Conservation (phyloP, 2,888 invertebrate species). For the Cephus pygmeus region DNA sequence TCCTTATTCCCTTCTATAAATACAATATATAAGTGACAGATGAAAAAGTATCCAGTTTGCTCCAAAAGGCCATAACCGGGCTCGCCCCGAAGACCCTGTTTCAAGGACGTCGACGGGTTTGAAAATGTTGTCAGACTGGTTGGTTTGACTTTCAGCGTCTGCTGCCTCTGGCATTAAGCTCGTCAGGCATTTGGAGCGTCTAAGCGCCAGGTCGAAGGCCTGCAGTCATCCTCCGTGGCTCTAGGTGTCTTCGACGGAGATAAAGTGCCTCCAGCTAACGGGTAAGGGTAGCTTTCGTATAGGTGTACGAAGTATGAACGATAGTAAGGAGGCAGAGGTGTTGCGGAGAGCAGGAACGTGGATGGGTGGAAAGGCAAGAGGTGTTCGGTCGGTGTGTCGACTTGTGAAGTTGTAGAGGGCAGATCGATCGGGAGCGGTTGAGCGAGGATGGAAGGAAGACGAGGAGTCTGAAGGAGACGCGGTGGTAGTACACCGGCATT, state of each 20-base stretch:
- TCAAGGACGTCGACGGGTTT: no score
- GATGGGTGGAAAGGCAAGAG: slow-evolving; percentile 4
- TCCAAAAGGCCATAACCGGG: no score
- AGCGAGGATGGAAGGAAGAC: slow-evolving; percentile 21
- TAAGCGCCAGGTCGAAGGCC: slow-evolving; percentile 13
- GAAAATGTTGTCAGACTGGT: no score
- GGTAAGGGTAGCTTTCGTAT: no score
- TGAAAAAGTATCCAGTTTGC: no score
- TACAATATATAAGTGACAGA: no score
- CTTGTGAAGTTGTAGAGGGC: slow-evolving; percentile 43
- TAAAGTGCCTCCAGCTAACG: background rate
- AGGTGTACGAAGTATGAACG: slow-evolving; percentile 10
- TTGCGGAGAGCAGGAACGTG: slow-evolving; percentile 16
- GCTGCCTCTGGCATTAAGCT: slow-evolving; percentile 24
- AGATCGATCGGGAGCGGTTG: slow-evolving; percentile 45
- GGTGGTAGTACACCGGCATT: slow-evolving; percentile 1
- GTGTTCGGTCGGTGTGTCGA: slow-evolving; percentile 50
- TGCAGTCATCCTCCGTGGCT: background rate
- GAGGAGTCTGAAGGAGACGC: slow-evolving; percentile 21
- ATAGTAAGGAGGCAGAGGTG: slow-evolving; percentile 22
- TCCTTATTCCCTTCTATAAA: no score
- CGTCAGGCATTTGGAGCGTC: slow-evolving; percentile 25
- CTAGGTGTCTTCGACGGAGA: background rate
- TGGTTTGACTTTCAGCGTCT: slow-evolving; percentile 21
- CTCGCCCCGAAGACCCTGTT: no score